Conservation (phyloP, 2,113 vertebrate species). For the Lonchura striata region DNA sequence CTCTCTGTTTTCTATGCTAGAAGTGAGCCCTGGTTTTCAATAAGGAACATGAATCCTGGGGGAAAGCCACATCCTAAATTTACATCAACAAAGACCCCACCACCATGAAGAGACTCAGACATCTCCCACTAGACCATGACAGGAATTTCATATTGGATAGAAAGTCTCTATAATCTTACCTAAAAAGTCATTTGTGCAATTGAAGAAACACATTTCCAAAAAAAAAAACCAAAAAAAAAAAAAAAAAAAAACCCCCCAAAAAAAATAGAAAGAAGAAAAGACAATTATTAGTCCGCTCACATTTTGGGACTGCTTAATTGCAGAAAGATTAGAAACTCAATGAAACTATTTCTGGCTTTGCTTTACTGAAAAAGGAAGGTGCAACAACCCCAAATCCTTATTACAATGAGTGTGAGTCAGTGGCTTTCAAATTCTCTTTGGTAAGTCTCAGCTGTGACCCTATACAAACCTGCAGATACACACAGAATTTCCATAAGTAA, state of each 20-base stretch:
- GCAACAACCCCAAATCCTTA: background rate
- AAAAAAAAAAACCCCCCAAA: no score
- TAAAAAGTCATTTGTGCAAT: background rate
- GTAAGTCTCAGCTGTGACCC: background rate
- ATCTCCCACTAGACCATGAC: background rate
- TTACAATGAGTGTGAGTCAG: background rate
- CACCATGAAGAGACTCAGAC: rapidly evolving
- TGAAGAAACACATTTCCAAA: background rate
- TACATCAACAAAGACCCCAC: background rate
- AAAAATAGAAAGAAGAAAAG: no score
- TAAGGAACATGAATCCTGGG: background rate
- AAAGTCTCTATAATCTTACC: background rate
- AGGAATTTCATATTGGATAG: background rate
- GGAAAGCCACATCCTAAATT: background rate
- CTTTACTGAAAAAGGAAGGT: background rate
- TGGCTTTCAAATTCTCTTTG: background rate
- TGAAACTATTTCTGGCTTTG: background rate
- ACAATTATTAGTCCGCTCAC: background rate
- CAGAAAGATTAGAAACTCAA: background rate
- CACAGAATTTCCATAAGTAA: background rate
- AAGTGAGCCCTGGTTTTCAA: background rate
- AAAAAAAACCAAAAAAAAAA: background rate
- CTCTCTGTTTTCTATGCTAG: background rate
- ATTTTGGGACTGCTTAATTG: background rate
- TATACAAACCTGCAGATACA: background rate